A percentile compares a stretch with the other conserved stretches of the same genome.
These are phyloP conservation scores for Lysandra bellargus DNA, from an alignment of 2,888 invertebrate genomes.

Conservation along the genomic window DNA sequence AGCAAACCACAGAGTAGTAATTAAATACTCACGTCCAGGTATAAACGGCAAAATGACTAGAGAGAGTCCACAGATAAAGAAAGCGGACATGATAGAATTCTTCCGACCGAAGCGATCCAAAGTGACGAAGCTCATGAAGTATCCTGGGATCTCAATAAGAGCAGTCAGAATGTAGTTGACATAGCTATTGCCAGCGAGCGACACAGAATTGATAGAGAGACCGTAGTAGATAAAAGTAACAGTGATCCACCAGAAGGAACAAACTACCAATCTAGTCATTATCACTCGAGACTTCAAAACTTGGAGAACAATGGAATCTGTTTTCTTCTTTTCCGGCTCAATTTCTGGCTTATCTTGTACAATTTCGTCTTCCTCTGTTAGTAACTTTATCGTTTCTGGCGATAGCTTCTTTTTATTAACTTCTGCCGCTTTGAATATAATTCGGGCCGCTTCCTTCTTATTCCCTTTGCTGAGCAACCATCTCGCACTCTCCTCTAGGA, in stretches of 20 bases:
- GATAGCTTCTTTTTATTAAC: slow-evolving; percentile 66
- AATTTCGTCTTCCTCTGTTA: slow-evolving; percentile 44
- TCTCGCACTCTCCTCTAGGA: slow-evolving; percentile 83
- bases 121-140: slow-evolving; percentile 77
- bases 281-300: slow-evolving; percentile 68
- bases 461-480: slow-evolving; percentile 84
- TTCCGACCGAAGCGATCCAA: slow-evolving; percentile 82
- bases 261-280: slow-evolving; percentile 77
- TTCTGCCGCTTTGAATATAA: slow-evolving; percentile 64
- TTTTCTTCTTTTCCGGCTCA: slow-evolving; percentile 29
- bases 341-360: slow-evolving; percentile 33
- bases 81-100: slow-evolving; percentile 78
- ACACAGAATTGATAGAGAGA: slow-evolving; percentile 87
- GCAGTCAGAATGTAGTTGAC: slow-evolving; percentile 86
- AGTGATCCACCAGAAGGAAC: slow-evolving; percentile 90
- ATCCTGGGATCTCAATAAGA: slow-evolving; percentile 84
- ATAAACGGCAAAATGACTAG: slow-evolving; percentile 81
- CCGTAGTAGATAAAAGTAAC: slow-evolving; percentile 91
- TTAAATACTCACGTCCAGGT: slow-evolving; percentile 67
- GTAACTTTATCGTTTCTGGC: slow-evolving; percentile 53
- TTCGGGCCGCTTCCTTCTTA: slow-evolving; percentile 74
- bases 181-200: slow-evolving; percentile 87
- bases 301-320: slow-evolving; percentile 51
- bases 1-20: background rate
- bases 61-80: slow-evolving; percentile 79